Evolutionary conservation across 1,140 invertebrate genomes (phyloP).

Genomic region (Scaptodrosophila lebanonensis): DNA sequence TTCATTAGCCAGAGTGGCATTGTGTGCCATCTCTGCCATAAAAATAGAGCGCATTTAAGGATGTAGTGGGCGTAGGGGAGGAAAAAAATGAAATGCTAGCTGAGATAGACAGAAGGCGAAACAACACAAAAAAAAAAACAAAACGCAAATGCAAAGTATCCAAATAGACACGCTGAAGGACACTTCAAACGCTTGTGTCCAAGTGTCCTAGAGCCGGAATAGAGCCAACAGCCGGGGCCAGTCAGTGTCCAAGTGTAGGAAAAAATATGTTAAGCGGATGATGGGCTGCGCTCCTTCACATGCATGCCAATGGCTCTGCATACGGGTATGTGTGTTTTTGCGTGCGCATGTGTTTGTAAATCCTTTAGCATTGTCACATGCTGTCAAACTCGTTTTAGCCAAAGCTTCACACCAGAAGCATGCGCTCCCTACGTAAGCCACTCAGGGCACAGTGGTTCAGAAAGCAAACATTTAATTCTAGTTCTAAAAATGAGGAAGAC

Average conservation of each 20-base stretch:
- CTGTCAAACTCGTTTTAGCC: conserved; percentile 61
- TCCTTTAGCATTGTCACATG: conserved; percentile 55
- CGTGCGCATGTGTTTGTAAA: conserved; percentile 12
- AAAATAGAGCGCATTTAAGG: conserved; percentile 74
- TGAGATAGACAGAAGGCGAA: conserved; percentile 3
- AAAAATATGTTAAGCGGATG: conserved; percentile 53
- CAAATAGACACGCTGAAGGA: conserved; percentile 68
- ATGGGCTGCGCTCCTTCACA: conserved; percentile 10
- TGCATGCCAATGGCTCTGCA: conserved; percentile 19
- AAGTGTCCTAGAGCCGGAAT: too few relatives aligned
- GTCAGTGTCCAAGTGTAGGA: too few relatives aligned
- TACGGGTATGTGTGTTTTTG: conserved; percentile 14
- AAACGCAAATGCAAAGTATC: conserved; percentile 68
- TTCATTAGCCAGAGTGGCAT: conserved; percentile 73
- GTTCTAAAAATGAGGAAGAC: too few relatives aligned
- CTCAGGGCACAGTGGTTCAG: too few relatives aligned
- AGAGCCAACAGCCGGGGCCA: too few relatives aligned
- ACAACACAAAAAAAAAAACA: conserved; percentile 19
- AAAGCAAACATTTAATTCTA: too few relatives aligned
- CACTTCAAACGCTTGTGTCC: conserved; percentile 66
- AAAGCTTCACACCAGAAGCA: conserved; percentile 51
- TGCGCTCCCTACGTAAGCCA: background rate
- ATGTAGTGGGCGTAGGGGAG: too few relatives aligned
- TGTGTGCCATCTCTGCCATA: conserved; percentile 37
- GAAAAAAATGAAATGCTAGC: conserved; percentile 25